These are phyloP conservation scores for Manduca sexta DNA, from an alignment of 1,140 invertebrate species.

Conservation along the genomic window DNA sequence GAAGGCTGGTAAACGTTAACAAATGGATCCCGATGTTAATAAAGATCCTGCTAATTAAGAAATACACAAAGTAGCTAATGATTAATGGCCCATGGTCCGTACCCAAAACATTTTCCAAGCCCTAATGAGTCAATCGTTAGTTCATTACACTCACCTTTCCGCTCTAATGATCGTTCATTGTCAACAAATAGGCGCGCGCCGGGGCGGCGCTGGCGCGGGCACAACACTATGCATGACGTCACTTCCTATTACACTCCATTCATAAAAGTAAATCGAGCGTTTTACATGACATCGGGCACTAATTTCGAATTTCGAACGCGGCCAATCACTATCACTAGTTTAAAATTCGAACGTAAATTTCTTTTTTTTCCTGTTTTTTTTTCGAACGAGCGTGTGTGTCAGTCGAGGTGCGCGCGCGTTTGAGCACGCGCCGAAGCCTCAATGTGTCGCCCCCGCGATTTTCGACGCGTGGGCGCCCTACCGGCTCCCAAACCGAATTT, in stretches of 20 bases:
- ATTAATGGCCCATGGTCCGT: background rate
- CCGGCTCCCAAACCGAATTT: conserved; percentile 50
- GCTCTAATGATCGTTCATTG: conserved; percentile 65
- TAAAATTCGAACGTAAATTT: conserved; percentile 30
- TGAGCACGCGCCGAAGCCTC: conserved; percentile 53
- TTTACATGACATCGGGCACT: conserved; percentile 40
- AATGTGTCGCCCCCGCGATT: conserved; percentile 59
- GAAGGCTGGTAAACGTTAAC: too few species aligned
- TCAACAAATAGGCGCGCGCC: conserved; percentile 48
- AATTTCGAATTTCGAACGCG: conserved; percentile 8
- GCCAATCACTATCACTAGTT: conserved; percentile 11
- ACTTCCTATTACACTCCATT: conserved; percentile 65
- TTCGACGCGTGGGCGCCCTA: conserved; percentile 55
- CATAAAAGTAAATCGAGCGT: conserved; percentile 54
- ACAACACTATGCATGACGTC: conserved; percentile 69
- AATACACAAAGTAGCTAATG: background rate
- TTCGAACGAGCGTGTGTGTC: conserved; percentile 51
- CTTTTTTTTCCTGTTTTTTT: conserved; percentile 37
- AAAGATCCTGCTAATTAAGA: too few species aligned
- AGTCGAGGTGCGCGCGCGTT: conserved; percentile 53
- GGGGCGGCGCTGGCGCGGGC: conserved; percentile 37
- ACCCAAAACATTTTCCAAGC: background rate
- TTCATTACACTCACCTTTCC: conserved; percentile 56
- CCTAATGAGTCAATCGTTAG: conserved; percentile 32
- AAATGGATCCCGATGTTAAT: too few species aligned